Conservation (phyloP, 2,113 vertebrate genomes). For the Aphyosemion australe region DNA sequence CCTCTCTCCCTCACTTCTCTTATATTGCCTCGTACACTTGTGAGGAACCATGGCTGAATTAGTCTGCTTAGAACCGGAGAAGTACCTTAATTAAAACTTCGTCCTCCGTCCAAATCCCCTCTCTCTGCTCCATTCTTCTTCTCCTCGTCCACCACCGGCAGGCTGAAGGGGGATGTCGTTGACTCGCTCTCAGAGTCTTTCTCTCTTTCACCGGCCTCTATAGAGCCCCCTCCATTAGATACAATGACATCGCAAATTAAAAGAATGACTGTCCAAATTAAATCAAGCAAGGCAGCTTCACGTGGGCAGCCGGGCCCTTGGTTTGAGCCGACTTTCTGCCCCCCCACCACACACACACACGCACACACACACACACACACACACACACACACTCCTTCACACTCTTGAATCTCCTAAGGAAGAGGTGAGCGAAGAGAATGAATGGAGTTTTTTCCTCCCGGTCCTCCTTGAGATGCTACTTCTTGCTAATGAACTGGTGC, state of each 20-base stretch:
- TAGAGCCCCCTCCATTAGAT: conserved; percentile 69
- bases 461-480: conserved; percentile 76
- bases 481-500: conserved; percentile 81
- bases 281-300: conserved; percentile 72
- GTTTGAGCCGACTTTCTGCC: conserved; percentile 45
- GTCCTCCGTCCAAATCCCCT: conserved; percentile 58
- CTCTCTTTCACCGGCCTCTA: conserved; percentile 68
- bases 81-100: conserved; percentile 79
- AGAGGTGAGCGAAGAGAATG: conserved; percentile 65
- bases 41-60: conserved; percentile 72
- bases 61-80: conserved; percentile 64
- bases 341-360: conserved; percentile 27
- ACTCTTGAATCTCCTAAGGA: conserved; percentile 62
- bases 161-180: conserved; percentile 71
- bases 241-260: conserved; percentile 80
- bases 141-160: conserved; percentile 41
- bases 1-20: conserved; percentile 61
- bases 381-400: conserved; percentile 21
- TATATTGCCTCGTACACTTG: conserved; percentile 66
- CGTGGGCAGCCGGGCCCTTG: conserved; percentile 35
- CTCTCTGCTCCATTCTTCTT: conserved; percentile 49
- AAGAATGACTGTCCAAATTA: conserved; percentile 80
- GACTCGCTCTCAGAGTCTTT: conserved; percentile 74
- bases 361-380: conserved; percentile 17
- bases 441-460: conserved; percentile 67